These are phyloP conservation scores for Catharus bicknelli DNA, from an alignment of 2,113 vertebrate genomes.

Conservation along the genomic window DNA sequence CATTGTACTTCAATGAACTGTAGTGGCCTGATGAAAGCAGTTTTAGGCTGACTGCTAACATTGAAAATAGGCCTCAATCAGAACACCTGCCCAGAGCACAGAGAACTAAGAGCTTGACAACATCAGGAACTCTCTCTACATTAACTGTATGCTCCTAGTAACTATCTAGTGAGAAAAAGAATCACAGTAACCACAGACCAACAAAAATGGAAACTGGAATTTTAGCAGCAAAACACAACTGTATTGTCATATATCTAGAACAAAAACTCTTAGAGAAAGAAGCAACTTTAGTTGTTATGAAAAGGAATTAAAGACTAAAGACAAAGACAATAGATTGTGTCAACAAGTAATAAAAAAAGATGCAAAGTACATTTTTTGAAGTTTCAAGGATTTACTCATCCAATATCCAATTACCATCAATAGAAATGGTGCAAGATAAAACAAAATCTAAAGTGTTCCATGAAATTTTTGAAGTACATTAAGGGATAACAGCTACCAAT, in stretches of 20 bases:
- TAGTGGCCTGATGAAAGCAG: neutral
- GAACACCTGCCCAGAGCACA: neutral
- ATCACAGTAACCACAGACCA: neutral
- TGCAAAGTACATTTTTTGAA: fast-evolving
- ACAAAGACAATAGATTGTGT: neutral
- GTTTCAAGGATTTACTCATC: neutral
- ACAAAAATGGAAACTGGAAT: neutral
- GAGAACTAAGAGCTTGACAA: neutral
- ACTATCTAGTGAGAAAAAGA: neutral
- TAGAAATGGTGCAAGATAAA: neutral
- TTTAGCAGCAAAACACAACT: neutral
- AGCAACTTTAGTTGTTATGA: neutral
- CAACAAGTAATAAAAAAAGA: neutral
- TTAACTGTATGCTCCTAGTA: neutral
- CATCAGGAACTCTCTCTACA: neutral
- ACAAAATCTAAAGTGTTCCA: neutral
- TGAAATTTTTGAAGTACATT: neutral
- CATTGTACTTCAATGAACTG: neutral
- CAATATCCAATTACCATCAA: neutral
- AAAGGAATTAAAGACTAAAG: neutral
- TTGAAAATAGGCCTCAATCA: neutral
- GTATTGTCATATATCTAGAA: neutral
- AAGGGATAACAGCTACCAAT: neutral
- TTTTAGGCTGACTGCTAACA: neutral
- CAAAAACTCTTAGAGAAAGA: neutral